Base-by-base conservation (phyloP, 2,888 invertebrate species). In the Xestia sexstrigata region DNA sequence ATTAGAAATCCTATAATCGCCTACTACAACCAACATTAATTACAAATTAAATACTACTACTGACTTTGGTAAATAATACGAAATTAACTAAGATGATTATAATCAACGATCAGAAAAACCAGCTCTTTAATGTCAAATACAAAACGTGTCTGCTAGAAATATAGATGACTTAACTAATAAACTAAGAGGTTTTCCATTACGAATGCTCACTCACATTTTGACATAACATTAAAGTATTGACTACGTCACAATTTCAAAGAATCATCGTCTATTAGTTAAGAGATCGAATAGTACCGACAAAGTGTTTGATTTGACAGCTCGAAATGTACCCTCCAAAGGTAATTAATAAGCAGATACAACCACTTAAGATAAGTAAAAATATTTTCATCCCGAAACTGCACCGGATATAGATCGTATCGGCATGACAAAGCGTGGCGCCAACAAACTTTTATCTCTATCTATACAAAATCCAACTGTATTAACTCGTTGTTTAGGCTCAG, bases 291-390 rank as follows among this genome's bases (percentile, higher is more conserved):
- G 86, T 81, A 91, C 96, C 96, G 96, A 94, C 96, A 96, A 95
- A 96, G 96, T 95, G 95, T 95, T 94, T 93, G 92, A 93, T 95
- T 94, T 96, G 96, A 96, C 96, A 96, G 96, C 95, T 93, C 93
- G 89, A 94, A 93, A 92, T 94, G 94, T 95, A 94, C 94, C 94
- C 91, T 92, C 93, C 91, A 93, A 93, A 93, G 93, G 94, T 96
- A 96, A 96, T 96, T 96, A 96, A 96, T 96, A 96, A 96, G 93
- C 96, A 96, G 96, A 96, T 96, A 96, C 96, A 96, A 94, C 95
- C 96, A 96, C 96, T 96, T 96, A 96, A 96, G 96, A 96, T 96
- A 96, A 96, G 95, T 95, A 94, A 95, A 95, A 96, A 96, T 96
- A 95, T 96, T 96, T 96, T 96, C 96, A 96, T 95, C 96, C 96